These are phyloP conservation scores for Xylocopa sonorina DNA, from an alignment of 1,140 invertebrate species.

Conservation along the genomic window DNA sequence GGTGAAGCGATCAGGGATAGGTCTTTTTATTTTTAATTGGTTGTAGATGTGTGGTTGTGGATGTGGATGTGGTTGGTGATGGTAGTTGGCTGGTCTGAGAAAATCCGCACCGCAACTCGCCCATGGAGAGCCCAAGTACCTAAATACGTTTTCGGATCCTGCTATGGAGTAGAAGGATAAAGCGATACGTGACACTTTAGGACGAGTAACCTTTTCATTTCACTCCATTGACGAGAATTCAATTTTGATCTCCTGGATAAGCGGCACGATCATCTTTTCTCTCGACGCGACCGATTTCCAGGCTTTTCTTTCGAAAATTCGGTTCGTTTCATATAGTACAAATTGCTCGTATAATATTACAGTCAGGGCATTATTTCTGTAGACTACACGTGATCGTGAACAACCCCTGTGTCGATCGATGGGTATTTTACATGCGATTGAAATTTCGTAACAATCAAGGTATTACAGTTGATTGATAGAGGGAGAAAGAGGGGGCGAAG, in stretches of 20 bases:
- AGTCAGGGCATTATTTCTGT: neutral
- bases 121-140: conserved; percentile 62
- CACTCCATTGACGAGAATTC: conserved; percentile 6
- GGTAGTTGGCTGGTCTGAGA: conserved; percentile 67
- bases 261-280: neutral
- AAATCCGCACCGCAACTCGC: conserved; percentile 71
- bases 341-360: too few relatives aligned
- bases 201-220: conserved; percentile 25
- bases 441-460: neutral
- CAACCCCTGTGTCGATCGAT: neutral
- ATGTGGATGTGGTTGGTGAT: conserved; percentile 66
- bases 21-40: conserved; percentile 66
- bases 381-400: neutral
- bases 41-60: conserved; percentile 71
- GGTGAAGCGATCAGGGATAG: conserved; percentile 76
- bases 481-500: too few relatives aligned
- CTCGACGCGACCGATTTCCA: too few relatives aligned
- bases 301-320: neutral
- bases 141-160: conserved; percentile 71
- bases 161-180: conserved; percentile 70
- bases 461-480: too few relatives aligned
- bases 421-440: neutral
- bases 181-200: conserved; percentile 58
- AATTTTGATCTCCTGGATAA: conserved; percentile 33
- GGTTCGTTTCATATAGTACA: conserved; percentile 12